Base-by-base conservation (phyloP, 2,113 vertebrate species). In the Melanotaenia duboulayi region DNA sequence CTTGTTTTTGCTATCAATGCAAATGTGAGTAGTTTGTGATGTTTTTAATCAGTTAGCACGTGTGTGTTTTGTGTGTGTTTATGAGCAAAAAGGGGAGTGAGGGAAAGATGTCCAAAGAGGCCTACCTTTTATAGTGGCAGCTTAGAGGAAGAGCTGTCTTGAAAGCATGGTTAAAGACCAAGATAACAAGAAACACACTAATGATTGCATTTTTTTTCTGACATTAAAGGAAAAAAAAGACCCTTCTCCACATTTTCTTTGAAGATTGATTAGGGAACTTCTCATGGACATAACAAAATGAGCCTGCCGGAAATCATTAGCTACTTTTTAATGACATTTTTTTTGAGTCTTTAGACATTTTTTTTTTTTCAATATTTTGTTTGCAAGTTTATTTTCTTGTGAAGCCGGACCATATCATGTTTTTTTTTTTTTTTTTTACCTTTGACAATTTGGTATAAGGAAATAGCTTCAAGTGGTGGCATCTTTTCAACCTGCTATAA, bases 1-100 rank as follows among this genome's bases (percentile, higher is more conserved):
- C 82, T 71, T 83, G 87, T 78, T 87, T 90, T 88, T 87, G 83
- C 82, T 71, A 70, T 90, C 74, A 78, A 83, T 87, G 84, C 78
- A 88, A 89, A 90, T 91, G 70, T 40, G 59, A 63, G 66, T 46
- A 74, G 67, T 83, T 74, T 80, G 67, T 64, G 61, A 60, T 83
- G 81, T 86, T 90, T 28, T 87, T 85, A 85, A 89, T 90, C 85
- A 88, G 75, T 71, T 55, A 55, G 62, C 8, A 37, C 65, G 73
- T 48, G 66, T 65, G 20, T 56, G 40, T 69, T 39, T 35, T 65
- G 72, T 65, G 25, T 61, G 48, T 72, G 37, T 72, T 40, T 68
- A 39, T 37, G 60, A 56, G 37, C 3, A 51, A 40, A 32, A 42
- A 54, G 1, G 32, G 50, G 25, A 76, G 12, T 48, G 12, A 0